Conservation (phyloP, 2,888 invertebrate species). For the Hylaea fasciaria region DNA sequence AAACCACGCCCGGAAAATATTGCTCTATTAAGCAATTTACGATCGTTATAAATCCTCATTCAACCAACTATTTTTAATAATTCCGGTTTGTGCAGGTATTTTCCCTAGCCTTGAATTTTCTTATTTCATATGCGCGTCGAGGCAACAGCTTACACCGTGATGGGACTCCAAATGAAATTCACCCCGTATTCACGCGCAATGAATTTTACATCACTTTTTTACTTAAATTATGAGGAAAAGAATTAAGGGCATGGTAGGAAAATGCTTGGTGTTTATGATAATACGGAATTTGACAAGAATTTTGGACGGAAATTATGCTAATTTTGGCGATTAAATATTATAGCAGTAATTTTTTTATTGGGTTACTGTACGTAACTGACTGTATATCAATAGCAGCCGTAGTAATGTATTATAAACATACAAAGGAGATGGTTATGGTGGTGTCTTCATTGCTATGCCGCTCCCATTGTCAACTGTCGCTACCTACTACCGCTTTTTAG, state of each 20-base stretch:
- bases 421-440: too few relatives aligned
- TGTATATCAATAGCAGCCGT: too few relatives aligned
- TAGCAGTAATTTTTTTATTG: not conserved
- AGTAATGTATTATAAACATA: too few relatives aligned
- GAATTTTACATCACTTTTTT: constrained; percentile 41
- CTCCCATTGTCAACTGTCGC: too few relatives aligned
- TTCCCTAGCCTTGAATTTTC: constrained; percentile 22
- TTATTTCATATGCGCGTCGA: constrained; percentile 34
- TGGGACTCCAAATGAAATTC: constrained; percentile 37
- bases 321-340: not conserved
- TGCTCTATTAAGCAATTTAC: constrained; percentile 1
- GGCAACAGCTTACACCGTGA: constrained; percentile 22
- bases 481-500: too few relatives aligned
- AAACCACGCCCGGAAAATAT: not conserved
- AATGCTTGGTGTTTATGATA: constrained; percentile 4
- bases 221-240: constrained; percentile 28
- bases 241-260: constrained; percentile 19
- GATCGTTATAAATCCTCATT: constrained; percentile 5
- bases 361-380: too few relatives aligned
- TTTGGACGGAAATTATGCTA: not conserved
- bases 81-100: constrained; percentile 22
- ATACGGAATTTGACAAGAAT: constrained; percentile 1
- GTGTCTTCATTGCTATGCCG: too few relatives aligned
- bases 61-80: constrained; percentile 19
- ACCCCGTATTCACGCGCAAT: constrained; percentile 33